Base-by-base conservation (phyloP, 2,888 invertebrate species). In the Leptinotarsa rubiginosa region DNA sequence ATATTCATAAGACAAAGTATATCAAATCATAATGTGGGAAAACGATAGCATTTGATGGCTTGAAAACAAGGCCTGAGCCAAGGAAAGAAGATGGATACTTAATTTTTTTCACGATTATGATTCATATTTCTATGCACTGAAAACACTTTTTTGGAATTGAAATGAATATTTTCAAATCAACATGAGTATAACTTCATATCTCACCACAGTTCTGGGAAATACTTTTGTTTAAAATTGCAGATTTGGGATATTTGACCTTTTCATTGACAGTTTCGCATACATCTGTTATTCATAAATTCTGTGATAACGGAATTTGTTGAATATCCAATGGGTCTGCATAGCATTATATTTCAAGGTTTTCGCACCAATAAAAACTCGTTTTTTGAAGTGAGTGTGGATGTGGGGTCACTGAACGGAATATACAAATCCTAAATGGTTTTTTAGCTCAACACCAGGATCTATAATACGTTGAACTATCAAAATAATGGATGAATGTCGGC, bases 241-340 rank as follows among this genome's bases (percentile, higher is more conserved):
- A 56, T 56, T 56, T 56, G 56, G 56, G 56, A 56, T 56, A 56
- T 56, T 56, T 56, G 56, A 56, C 56, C 56, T 56, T 56, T 22
- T 22, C 4, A 56, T 20, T 20, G 22, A 22, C 18, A 12, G 18
- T 52, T 41, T 50, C 50, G 5, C 15, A 16, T 22, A 56, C 22
- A 56, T 56, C 56, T 22, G 22, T 12, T 62, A 62, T 62, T 62
- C 62, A 62, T 62, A 16, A 62, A 62, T 62, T 62, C 62, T 31
- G 16, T 41, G 62, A 62, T 62, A 62, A 62, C 62, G 62, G 62
- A 62, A 62, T 62, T n/a, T 41, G 62, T 62, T 56, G 56, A 56
- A 56, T 56, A 50, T 50, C 50, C 50, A 50, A 50, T 50, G 22
- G 22, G 56, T 56, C 22, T 20, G 22, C 56, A 56, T 56, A 20